Conservation (phyloP, 2,797 vertebrate species). For the Ambastaia sidthimunki region DNA sequence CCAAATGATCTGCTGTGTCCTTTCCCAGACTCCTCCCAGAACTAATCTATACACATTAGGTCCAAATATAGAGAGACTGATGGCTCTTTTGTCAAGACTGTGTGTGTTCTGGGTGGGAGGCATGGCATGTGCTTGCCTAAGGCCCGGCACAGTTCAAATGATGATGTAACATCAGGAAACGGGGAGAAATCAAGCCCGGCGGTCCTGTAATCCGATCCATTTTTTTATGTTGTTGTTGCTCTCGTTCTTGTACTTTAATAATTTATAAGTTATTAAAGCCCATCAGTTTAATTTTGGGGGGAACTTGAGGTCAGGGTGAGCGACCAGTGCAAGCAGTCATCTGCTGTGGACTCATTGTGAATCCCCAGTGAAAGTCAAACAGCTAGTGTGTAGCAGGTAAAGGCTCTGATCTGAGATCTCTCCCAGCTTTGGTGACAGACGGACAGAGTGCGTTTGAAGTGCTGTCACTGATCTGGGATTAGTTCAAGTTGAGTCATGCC, state of each 20-base stretch:
- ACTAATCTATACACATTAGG: constrained; percentile 52
- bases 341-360: constrained; percentile 3
- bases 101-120: constrained; percentile 59
- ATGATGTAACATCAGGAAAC: constrained; percentile 78
- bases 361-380: constrained; percentile 14
- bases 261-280: constrained; percentile 26
- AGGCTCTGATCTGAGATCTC: constrained; percentile 27
- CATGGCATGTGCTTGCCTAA: constrained; percentile 74
- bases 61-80: constrained; percentile 59
- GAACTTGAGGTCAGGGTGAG: constrained; percentile 4
- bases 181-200: constrained; percentile 62
- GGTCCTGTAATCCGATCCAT: constrained; percentile 75
- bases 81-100: constrained; percentile 57
- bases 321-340: background rate
- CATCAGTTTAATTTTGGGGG: background rate
- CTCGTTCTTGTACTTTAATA: constrained; percentile 48
- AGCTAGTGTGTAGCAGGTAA: constrained; percentile 2
- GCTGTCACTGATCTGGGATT: constrained; percentile 48
- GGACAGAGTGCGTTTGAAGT: constrained; percentile 17
- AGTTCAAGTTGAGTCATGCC: constrained; percentile 51
- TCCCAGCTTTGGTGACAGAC: constrained; percentile 23
- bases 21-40: constrained; percentile 44
- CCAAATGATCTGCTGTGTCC: constrained; percentile 44
- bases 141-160: constrained; percentile 66
- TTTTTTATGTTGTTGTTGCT: constrained; percentile 29